Base-by-base conservation (phyloP, 2,113 vertebrate species). In the Hemicordylus capensis region DNA sequence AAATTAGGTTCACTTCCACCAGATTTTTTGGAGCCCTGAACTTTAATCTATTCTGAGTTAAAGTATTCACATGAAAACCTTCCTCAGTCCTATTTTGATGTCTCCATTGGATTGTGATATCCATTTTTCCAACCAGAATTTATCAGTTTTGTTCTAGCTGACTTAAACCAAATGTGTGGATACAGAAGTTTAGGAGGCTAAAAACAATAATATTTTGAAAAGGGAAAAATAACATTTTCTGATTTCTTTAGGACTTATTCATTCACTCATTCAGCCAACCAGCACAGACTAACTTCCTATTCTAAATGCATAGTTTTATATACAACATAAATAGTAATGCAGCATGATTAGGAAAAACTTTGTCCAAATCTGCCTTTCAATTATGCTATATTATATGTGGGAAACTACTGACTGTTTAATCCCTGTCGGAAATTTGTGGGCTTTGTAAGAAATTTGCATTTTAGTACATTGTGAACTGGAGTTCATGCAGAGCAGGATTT, bases 381-480 rank as follows among this genome's bases (percentile, higher is more conserved):
- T 93, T 93, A 88, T 6, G 12, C 63, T 15, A 51, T 37, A 83
- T 86, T 90, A 20, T 74, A 83, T 9, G 85, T 48, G 1, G 42
- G 67, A 92, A 76, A 84, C 79, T 61, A 75, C n/a, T 54, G 67
- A 81, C 76, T 92, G 58, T 7, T 58, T 9, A 92, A 91, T 64
- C 58, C 92, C 89, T 80, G 88, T 89, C 89, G 90, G 76, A 91
- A 91, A 8, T 59, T 92, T 93, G 46, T 64, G 26, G 26, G 28
- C 3, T 79, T 34, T 69, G 85, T 87, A 92, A 90, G 85, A 86
- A 93, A 91, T 83, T 91, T 91, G 72, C 75, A 90, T 90, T 92
- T 91, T 48, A 90, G 63, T 2, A 83, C 83, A 66, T 84, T 88
- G 81, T 87, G 80, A 76, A 69, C 10, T 80, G 76, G 51, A 90